Conservation (phyloP, 2,797 vertebrate genomes). For the Etheostoma perlongum region DNA sequence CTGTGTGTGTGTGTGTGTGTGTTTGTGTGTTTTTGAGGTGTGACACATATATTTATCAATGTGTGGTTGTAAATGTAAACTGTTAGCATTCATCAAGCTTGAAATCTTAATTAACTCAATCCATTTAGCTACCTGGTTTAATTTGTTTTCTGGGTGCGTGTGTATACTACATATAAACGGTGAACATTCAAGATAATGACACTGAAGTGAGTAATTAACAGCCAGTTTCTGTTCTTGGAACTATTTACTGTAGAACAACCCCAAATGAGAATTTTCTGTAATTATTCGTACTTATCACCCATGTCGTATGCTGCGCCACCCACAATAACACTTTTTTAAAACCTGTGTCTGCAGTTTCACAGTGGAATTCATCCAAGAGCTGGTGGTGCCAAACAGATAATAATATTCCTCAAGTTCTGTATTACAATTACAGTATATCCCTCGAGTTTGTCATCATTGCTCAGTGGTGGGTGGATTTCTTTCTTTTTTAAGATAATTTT, state of each 20-base stretch:
- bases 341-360: constrained; percentile 24
- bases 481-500: too few species aligned
- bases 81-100: constrained; percentile 48
- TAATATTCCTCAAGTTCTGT: constrained; percentile 15
- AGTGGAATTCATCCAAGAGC: constrained; percentile 42
- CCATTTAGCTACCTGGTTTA: constrained; percentile 20
- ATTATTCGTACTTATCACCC: constrained; percentile 58
- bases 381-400: constrained; percentile 19
- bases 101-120: constrained; percentile 58
- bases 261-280: constrained; percentile 54
- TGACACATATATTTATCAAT: constrained; percentile 27
- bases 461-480: too few species aligned
- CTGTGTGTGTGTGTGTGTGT: not conserved
- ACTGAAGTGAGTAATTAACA: constrained; percentile 45
- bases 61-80: constrained; percentile 18
- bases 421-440: not conserved
- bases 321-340: constrained; percentile 4
- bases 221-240: constrained; percentile 21
- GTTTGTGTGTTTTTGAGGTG: constrained; percentile 24
- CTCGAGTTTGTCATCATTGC: too few species aligned
- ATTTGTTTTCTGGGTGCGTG: constrained; percentile 22
- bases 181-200: constrained; percentile 24
- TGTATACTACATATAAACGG: not conserved
- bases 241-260: constrained; percentile 37
- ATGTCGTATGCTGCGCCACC: constrained; percentile 40